These are phyloP conservation scores for Regulus satrapa DNA, from an alignment of 2,113 vertebrate genomes.

Conservation along the genomic window DNA sequence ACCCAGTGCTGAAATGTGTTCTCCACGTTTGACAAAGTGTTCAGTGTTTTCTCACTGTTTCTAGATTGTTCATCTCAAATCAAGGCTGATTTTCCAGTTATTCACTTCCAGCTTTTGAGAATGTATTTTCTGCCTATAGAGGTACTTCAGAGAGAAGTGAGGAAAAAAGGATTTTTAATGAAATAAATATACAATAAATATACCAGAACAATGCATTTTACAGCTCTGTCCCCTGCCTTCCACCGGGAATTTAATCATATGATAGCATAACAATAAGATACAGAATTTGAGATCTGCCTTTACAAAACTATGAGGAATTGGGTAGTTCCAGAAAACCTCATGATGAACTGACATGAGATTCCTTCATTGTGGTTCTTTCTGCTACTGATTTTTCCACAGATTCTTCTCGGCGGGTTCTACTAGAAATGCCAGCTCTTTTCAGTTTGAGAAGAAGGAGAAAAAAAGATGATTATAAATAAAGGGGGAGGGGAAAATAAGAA, in stretches of 20 bases:
- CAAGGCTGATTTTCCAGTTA: background rate
- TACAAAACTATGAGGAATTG: background rate
- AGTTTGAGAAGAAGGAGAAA: background rate
- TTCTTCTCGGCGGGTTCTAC: background rate
- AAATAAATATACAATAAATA: background rate
- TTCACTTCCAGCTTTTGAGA: background rate
- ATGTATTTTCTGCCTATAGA: background rate
- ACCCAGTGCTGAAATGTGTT: background rate
- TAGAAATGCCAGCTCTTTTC: background rate
- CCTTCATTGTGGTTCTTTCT: background rate
- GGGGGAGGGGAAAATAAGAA: background rate
- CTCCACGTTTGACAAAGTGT: background rate
- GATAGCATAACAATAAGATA: background rate
- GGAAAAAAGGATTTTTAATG: background rate
- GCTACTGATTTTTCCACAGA: background rate
- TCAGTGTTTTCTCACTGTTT: background rate
- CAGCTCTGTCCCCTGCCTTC: background rate
- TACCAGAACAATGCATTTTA: background rate
- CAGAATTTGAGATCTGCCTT: background rate
- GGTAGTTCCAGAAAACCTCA: background rate
- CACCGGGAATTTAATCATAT: background rate
- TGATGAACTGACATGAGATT: background rate
- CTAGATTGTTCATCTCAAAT: background rate
- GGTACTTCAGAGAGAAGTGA: background rate
- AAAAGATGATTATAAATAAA: background rate